A percentile compares a stretch with the other conserved stretches of the same genome.
phyloP scores from a whole-genome alignment of 2,113 vertebrate species.

The Galbula dea region DNA sequence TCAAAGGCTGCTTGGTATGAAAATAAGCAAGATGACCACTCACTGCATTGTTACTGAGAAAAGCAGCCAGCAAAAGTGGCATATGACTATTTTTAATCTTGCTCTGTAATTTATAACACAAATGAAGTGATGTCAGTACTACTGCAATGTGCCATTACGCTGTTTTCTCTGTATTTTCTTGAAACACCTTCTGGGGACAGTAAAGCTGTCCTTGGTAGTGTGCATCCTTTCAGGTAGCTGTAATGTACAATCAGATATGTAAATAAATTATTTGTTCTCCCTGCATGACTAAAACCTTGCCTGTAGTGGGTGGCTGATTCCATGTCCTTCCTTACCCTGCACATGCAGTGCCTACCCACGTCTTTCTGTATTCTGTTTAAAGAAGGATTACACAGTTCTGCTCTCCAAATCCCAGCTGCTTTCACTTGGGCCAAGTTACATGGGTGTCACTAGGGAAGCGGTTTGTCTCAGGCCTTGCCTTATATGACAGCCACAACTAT shows the following conservation, averaged over 20 bases:
- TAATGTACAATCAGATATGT: slow-evolving; percentile 63
- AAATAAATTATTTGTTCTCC: slow-evolving; percentile 75
- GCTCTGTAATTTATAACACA: neutral
- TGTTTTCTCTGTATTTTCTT: slow-evolving; percentile 26
- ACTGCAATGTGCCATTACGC: neutral
- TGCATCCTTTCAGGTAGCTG: slow-evolving; percentile 45
- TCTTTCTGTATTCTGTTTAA: neutral
- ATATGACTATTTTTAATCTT: neutral
- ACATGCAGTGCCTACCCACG: fast-evolving
- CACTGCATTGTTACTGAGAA: neutral
- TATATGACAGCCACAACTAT: neutral
- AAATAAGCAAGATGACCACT: neutral
- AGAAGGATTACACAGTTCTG: neutral
- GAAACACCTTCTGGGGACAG: neutral
- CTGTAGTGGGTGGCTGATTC: neutral
- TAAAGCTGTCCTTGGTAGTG: neutral
- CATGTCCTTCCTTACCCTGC: neutral
- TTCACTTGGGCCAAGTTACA: neutral
- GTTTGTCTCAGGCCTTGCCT: neutral
- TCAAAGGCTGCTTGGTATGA: neutral
- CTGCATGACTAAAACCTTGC: slow-evolving; percentile 55
- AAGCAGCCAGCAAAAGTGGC: neutral
- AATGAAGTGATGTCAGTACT: neutral
- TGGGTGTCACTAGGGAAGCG: neutral
- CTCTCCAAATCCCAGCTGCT: neutral